A percentile compares a stretch with the other conserved stretches of the same genome.
Evolutionary conservation across 2,797 vertebrate species (phyloP).

Genomic region (Stomatorhinus walkeri): DNA sequence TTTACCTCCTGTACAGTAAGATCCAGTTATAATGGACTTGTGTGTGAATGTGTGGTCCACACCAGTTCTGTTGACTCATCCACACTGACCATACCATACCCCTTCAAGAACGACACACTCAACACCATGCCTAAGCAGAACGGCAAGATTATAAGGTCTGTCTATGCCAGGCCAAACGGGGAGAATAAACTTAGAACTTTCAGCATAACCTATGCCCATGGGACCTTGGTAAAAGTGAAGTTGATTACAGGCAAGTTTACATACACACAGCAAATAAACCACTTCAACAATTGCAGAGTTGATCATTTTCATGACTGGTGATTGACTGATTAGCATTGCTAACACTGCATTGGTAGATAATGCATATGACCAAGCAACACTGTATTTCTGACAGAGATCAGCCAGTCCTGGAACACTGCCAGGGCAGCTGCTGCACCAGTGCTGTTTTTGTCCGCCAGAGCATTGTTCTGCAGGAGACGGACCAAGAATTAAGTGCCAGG

Average conservation of each 20-base stretch:
- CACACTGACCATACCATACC: not conserved
- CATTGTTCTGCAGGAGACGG: not conserved
- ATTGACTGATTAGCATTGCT: not conserved
- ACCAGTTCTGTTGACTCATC: not conserved
- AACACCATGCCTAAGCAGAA: not conserved
- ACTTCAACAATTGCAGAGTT: not conserved
- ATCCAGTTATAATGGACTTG: too few species aligned
- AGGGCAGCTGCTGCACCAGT: not conserved
- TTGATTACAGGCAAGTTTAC: not conserved
- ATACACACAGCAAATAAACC: not conserved
- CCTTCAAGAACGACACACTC: not conserved
- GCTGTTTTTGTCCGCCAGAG: not conserved
- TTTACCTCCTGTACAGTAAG: too few species aligned
- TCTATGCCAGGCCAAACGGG: not conserved
- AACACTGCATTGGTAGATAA: not conserved
- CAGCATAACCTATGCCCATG: not conserved
- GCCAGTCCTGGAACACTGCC: not conserved
- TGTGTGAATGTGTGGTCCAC: not conserved
- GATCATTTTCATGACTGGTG: not conserved
- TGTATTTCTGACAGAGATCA: not conserved
- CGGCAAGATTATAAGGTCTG: not conserved
- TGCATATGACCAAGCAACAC: not conserved
- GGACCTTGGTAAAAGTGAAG: not conserved
- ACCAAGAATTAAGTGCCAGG: not conserved
- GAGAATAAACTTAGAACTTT: not conserved